These are phyloP conservation scores for Anoplophora glabripennis DNA, from an alignment of 1,140 invertebrate species.

Conservation along the genomic window DNA sequence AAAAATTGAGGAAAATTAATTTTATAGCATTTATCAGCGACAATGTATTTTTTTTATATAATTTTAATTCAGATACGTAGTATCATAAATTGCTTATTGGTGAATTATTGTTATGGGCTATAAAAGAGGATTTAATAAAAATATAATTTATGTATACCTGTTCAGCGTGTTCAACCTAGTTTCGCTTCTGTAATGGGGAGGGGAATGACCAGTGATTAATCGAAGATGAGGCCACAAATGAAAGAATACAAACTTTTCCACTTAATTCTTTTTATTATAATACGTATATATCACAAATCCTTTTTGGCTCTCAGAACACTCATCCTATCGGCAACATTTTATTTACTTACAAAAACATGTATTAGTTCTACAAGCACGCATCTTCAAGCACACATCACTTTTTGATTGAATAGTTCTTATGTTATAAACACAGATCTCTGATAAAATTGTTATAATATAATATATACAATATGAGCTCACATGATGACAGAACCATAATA, in stretches of 20 bases:
- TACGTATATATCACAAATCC: constrained; percentile 51
- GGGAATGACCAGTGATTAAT: not conserved
- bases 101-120: not conserved
- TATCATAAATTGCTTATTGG: not conserved
- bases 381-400: constrained; percentile 39
- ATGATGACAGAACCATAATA: constrained; percentile 35
- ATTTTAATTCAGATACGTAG: not conserved
- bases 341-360: constrained; percentile 45
- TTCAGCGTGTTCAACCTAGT: not conserved
- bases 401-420: constrained; percentile 42
- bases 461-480: constrained; percentile 41
- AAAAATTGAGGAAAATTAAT: too few species aligned
- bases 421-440: constrained; percentile 43
- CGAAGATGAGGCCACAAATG: constrained; percentile 22
- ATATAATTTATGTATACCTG: not conserved
- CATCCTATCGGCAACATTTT: constrained; percentile 42
- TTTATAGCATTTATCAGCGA: too few species aligned
- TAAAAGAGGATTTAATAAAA: not conserved
- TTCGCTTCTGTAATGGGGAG: not conserved
- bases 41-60: not conserved
- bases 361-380: constrained; percentile 41
- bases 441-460: constrained; percentile 38
- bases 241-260: constrained; percentile 37
- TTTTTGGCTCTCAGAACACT: constrained; percentile 50
- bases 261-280: constrained; percentile 49